Conservation (phyloP, 1,140 invertebrate genomes). For the Tetragonula clypearis region DNA sequence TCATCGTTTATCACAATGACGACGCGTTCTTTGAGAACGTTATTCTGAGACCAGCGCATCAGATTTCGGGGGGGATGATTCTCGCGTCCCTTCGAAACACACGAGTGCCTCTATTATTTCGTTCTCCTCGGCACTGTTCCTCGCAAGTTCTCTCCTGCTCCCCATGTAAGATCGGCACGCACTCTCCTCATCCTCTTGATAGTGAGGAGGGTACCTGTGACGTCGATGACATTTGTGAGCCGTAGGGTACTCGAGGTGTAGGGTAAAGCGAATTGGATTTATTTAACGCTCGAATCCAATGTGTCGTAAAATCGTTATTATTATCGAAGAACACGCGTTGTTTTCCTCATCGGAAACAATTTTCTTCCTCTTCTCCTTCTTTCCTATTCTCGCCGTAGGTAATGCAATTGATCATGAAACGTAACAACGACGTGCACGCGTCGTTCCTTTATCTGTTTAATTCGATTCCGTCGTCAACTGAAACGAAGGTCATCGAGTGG, state of each 20-base stretch:
- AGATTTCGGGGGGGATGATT: neutral
- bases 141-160: too few relatives aligned
- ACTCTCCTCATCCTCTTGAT: too few relatives aligned
- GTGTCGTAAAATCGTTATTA: neutral
- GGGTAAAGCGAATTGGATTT: neutral
- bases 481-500: neutral
- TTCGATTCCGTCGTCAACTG: neutral
- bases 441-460: neutral
- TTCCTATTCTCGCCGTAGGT: fast-evolving
- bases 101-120: neutral
- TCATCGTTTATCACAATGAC: neutral
- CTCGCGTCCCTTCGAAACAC: neutral
- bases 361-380: neutral
- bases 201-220: neutral
- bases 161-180: neutral
- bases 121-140: neutral
- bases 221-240: slow-evolving; percentile 10
- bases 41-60: neutral
- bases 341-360: too few relatives aligned
- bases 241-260: neutral
- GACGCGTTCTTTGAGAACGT: neutral
- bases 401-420: neutral
- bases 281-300: too few relatives aligned
- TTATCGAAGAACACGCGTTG: neutral
- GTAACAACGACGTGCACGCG: neutral